Evolutionary conservation across 2,797 vertebrate species (phyloP).

Genomic region (Miopithecus talapoin): DNA sequence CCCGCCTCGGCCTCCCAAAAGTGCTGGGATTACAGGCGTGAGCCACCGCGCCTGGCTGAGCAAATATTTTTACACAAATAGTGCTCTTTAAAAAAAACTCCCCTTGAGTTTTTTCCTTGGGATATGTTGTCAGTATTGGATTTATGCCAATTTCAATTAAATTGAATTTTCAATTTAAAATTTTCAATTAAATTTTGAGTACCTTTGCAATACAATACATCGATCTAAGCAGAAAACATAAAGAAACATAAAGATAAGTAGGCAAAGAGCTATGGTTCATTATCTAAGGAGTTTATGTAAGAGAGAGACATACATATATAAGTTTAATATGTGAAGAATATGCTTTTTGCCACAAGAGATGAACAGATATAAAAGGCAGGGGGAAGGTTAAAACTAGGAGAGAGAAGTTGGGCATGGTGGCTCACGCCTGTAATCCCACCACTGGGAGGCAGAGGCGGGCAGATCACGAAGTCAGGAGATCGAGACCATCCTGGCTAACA

Average conservation of each 20-base stretch:
- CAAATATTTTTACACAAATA: conserved; percentile 24
- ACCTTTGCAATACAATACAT: not conserved
- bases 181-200: not conserved
- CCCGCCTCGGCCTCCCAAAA: no score
- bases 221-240: conserved; percentile 28
- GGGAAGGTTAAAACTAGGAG: not conserved
- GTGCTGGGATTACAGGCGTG: no score
- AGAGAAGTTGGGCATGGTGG: not conserved
- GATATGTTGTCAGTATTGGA: not conserved
- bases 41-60: not conserved
- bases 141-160: conserved; percentile 33
- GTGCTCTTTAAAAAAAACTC: not conserved
- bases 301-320: not conserved
- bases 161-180: no score
- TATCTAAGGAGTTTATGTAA: not conserved
- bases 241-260: not conserved
- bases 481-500: no score
- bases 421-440: no score
- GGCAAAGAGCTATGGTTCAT: not conserved
- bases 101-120: not conserved
- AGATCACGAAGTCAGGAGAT: no score
- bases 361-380: not conserved
- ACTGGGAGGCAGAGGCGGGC: no score
- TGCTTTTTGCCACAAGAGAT: not conserved
- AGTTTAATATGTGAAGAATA: not conserved